phyloP scores from a whole-genome alignment of 2,797 vertebrate genomes.

The Scarus forsteni region DNA sequence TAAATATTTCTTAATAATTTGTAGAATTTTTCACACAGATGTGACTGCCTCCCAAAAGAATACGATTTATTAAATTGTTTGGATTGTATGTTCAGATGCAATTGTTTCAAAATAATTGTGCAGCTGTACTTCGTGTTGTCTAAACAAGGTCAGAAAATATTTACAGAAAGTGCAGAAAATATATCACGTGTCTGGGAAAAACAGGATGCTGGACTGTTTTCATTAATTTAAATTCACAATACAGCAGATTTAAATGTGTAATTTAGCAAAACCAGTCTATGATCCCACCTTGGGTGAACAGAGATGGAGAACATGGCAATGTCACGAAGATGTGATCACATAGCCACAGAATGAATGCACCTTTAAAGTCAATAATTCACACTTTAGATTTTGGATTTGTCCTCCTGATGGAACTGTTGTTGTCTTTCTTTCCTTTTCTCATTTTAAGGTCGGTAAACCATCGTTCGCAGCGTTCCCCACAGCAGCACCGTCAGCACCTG shows the following conservation, averaged over 20 bases:
- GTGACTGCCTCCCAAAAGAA: too few relatives aligned
- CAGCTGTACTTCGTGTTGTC: too few relatives aligned
- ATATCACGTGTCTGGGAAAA: background rate
- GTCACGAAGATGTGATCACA: constrained; percentile 26
- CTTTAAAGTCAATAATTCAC: constrained; percentile 55
- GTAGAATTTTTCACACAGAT: too few relatives aligned
- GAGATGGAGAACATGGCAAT: constrained; percentile 19
- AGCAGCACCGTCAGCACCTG: constrained; percentile 36
- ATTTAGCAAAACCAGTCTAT: background rate
- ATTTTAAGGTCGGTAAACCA: constrained; percentile 50
- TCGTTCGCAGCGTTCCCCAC: constrained; percentile 38
- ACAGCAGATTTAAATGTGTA: constrained; percentile 1
- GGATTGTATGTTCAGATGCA: too few relatives aligned
- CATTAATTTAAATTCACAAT: background rate
- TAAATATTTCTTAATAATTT: too few relatives aligned
- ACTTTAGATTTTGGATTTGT: constrained; percentile 27
- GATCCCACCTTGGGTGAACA: constrained; percentile 2
- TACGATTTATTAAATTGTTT: too few relatives aligned
- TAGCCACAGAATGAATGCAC: constrained; percentile 41
- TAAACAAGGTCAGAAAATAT: too few relatives aligned
- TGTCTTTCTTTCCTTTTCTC: background rate
- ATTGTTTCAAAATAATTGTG: too few relatives aligned
- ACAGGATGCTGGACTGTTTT: background rate
- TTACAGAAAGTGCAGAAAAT: too few relatives aligned
- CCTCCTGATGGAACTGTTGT: constrained; percentile 27